phyloP scores from a whole-genome alignment of 1,140 invertebrate species.

The Bombus breviceps region DNA sequence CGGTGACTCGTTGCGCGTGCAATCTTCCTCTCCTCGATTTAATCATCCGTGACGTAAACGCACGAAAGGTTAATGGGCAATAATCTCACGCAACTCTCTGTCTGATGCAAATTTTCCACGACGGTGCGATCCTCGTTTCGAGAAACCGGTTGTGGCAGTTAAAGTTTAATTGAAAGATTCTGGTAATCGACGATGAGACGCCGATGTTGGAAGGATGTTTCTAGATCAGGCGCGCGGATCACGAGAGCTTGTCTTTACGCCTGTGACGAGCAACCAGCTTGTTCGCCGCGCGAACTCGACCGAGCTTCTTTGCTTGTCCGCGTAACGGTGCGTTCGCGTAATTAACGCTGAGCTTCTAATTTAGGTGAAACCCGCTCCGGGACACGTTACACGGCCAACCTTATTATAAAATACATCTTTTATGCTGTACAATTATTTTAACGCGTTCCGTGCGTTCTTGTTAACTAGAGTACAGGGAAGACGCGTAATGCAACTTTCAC shows the following conservation, averaged over 20 bases:
- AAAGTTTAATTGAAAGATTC: conserved; percentile 56
- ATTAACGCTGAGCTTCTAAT: conserved; percentile 46
- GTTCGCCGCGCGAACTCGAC: not conserved
- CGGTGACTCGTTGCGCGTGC: not conserved
- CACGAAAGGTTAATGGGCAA: too few species aligned
- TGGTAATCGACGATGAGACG: not conserved
- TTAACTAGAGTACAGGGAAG: not conserved
- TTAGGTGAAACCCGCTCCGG: conserved; percentile 7
- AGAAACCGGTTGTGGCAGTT: conserved; percentile 19
- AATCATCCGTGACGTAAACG: conserved; percentile 4
- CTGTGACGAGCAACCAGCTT: not conserved
- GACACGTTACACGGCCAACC: not conserved
- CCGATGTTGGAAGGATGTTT: not conserved
- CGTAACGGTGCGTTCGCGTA: not conserved
- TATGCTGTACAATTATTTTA: conserved; percentile 19
- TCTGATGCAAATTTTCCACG: not conserved
- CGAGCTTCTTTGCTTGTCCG: not conserved
- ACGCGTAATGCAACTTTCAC: conserved; percentile 11
- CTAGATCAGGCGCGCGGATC: not conserved
- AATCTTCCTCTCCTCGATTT: not conserved
- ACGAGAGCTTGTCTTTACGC: not conserved
- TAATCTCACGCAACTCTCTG: too few species aligned
- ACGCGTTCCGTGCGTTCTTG: not conserved
- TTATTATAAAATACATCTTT: conserved; percentile 15
- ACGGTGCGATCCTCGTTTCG: conserved; percentile 39